Conservation (phyloP, 1,140 invertebrate species). For the Riptortus pedestris region DNA sequence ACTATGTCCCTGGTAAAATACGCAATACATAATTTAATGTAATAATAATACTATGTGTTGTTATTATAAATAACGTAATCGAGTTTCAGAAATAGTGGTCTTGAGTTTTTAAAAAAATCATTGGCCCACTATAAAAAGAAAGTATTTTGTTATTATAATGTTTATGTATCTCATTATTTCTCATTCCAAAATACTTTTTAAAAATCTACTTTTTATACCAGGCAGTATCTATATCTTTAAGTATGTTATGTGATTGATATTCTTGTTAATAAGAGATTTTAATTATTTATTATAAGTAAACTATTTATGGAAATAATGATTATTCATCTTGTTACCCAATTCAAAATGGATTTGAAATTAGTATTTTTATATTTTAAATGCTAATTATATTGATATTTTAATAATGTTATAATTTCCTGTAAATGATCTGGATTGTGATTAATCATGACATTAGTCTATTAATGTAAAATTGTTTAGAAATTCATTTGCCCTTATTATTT, state of each 20-base stretch:
- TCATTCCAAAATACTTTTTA: conserved; percentile 8
- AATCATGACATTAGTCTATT: neutral
- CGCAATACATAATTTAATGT: conserved; percentile 70
- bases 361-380: conserved; percentile 1
- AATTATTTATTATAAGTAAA: neutral
- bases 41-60: neutral
- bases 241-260: conserved; percentile 8
- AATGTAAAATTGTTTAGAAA: neutral
- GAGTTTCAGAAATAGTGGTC: neutral
- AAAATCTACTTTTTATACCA: neutral
- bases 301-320: neutral
- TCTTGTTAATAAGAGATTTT: conserved; percentile 8
- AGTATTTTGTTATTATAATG: conserved; percentile 3
- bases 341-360: neutral
- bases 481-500: neutral
- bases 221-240: conserved; percentile 1
- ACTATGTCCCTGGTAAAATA: conserved; percentile 99
- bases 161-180: neutral
- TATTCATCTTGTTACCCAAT: neutral
- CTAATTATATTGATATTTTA: neutral
- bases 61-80: neutral
- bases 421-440: neutral
- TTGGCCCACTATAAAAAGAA: neutral
- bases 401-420: neutral
- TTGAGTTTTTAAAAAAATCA: neutral